Evolutionary conservation across 1,140 invertebrate genomes (phyloP).

Genomic region (Euschistus heros): DNA sequence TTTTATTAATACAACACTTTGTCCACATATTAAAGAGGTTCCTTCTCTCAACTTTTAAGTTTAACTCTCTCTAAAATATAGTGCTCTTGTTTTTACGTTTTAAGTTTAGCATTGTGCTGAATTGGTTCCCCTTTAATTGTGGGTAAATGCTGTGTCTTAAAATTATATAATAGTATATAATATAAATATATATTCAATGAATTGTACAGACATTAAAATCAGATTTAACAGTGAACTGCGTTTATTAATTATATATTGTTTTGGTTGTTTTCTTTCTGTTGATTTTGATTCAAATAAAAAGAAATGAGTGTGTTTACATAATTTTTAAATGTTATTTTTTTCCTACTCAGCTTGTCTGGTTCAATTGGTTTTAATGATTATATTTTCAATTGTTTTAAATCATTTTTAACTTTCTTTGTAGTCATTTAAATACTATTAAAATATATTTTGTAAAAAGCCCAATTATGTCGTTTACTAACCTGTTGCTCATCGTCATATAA

Average conservation of each 20-base stretch:
- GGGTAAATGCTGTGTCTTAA: constrained; percentile 26
- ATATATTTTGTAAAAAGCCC: constrained; percentile 16
- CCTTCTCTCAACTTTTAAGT: not conserved
- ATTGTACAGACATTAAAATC: constrained; percentile 26
- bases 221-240: constrained; percentile 21
- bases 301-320: constrained; percentile 23
- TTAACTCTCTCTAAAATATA: not conserved
- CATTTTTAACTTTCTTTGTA: constrained; percentile 3
- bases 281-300: constrained; percentile 25
- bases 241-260: constrained; percentile 22
- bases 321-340: constrained; percentile 15
- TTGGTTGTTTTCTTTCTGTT: constrained; percentile 24
- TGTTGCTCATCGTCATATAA: not conserved
- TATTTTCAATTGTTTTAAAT: constrained; percentile 6
- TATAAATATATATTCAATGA: constrained; percentile 19
- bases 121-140: constrained; percentile 10
- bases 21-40: not conserved
- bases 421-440: constrained; percentile 8
- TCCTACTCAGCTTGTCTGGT: not conserved
- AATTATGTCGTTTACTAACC: constrained; percentile 1
- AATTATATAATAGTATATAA: constrained; percentile 25
- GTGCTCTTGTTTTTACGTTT: constrained; percentile 6
- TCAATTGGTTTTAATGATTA: not conserved
- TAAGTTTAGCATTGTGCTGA: constrained; percentile 25
- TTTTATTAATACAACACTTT: constrained; percentile 1